Base-by-base conservation (phyloP, 2,888 invertebrate species). In the Drosophila meridionalis region DNA sequence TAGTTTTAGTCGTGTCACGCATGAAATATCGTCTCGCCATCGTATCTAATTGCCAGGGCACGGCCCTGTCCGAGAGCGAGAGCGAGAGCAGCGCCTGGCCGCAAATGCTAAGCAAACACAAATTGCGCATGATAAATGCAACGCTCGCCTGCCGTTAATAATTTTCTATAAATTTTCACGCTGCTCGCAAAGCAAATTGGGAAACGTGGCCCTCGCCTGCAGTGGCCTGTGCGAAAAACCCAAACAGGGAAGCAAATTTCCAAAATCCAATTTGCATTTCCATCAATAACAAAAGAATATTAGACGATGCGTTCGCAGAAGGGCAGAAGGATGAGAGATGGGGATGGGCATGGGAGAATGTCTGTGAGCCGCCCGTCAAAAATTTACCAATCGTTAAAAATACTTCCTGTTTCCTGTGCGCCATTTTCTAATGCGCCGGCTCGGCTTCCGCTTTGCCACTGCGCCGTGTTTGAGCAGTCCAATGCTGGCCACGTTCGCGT, bases 311-410 rank as follows among this genome's bases (percentile, higher is more conserved):
- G 69, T 67, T 73, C 42, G 32, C 53, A 12, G 26, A 9, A n/a
- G 8, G 14, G n/a, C 34, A 8, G 28, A 4, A 0, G 4, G 3
- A 36, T 1, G n/a, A 32, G n/a, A 12, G n/a, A 3, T 26, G 5
- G 30, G 0, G 7, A 52, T 34, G 26, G 34, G 1, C 6, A 48
- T n/a, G 20, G 5, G 9, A 20, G 3, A 14, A 8, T 20, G 28
- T 28, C 43, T 30, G 50, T 56, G 56, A 78, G 69, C 70, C 47
- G 72, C 43, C 75, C 78, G 89, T 89, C 89, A 87, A 89, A 87
- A 87, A 89, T 87, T 89, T 89, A 82, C 81, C 86, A 87, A 87
- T 87, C 86, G 89, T 87, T 87, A 89, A 89, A 87, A 87, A 89
- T 87, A 82, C 84, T 87, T 89, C 89, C 86, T 87, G 89, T 74